A percentile compares a stretch with the other conserved stretches of the same genome.
Conservation (phyloP, 1,140 invertebrate genomes). For the Paracyclopina nana region DNA sequence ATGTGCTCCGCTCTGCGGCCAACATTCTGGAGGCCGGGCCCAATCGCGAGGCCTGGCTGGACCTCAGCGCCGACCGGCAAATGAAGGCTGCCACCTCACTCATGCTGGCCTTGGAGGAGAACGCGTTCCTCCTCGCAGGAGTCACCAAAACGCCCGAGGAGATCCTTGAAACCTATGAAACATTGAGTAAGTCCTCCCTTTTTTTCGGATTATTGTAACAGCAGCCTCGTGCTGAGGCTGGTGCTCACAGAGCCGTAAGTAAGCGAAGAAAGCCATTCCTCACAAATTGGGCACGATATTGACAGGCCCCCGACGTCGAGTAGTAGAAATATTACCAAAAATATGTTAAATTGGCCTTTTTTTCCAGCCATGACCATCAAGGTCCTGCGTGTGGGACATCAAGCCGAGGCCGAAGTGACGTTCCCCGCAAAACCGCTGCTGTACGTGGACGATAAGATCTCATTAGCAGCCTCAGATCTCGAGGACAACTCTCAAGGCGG, state of each 20-base stretch:
- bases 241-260: too few relatives aligned
- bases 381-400: constrained; percentile 31
- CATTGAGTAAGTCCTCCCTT: constrained; percentile 14
- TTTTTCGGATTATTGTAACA: too few relatives aligned
- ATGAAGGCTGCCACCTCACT: constrained; percentile 62
- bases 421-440: constrained; percentile 55
- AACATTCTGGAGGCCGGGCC: constrained; percentile 61
- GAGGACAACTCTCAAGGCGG: constrained; percentile 43
- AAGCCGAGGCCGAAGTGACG: neutral
- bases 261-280: too few relatives aligned
- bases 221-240: too few relatives aligned
- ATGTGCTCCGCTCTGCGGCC: constrained; percentile 63
- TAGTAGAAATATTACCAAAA: too few relatives aligned
- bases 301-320: too few relatives aligned
- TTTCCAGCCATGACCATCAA: constrained; percentile 55
- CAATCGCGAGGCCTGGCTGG: constrained; percentile 62
- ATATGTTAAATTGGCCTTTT: constrained; percentile 15
- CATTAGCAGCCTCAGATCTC: constrained; percentile 49
- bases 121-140: constrained; percentile 64
- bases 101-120: constrained; percentile 67
- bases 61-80: constrained; percentile 33
- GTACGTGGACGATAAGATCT: constrained; percentile 46
- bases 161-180: constrained; percentile 7
- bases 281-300: too few relatives aligned
- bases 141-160: constrained; percentile 11